phyloP scores from a whole-genome alignment of 2,113 vertebrate genomes.

The Fregata magnificens region DNA sequence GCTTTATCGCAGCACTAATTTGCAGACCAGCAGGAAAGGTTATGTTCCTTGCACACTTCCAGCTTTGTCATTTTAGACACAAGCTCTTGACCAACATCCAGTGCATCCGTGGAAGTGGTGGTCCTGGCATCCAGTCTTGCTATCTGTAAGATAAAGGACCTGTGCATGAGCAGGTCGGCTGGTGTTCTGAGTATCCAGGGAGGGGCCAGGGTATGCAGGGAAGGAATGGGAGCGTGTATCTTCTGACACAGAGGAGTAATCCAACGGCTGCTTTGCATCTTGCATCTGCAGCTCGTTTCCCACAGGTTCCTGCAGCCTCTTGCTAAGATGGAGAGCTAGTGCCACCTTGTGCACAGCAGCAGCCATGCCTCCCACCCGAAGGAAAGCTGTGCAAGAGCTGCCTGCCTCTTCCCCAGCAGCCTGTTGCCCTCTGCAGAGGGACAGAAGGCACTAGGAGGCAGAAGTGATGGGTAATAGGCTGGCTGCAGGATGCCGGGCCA shows the following conservation, averaged over 20 bases:
- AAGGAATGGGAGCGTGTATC: accelerated
- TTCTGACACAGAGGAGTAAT: accelerated
- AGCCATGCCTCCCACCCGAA: not conserved
- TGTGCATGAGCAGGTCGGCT: not conserved
- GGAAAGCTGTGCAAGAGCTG: not conserved
- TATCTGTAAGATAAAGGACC: not conserved
- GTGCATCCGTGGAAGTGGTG: accelerated
- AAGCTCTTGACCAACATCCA: not conserved
- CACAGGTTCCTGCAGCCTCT: not conserved
- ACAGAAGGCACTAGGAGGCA: not conserved
- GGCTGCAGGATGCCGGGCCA: accelerated
- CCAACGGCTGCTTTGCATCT: accelerated
- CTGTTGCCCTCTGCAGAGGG: accelerated
- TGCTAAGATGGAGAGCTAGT: not conserved
- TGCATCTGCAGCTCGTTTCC: not conserved
- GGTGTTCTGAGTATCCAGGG: not conserved
- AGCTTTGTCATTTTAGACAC: not conserved
- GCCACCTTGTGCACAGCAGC: slow-evolving; percentile 37
- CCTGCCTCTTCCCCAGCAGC: not conserved
- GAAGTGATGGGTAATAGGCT: accelerated
- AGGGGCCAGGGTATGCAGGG: not conserved
- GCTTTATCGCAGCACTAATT: not conserved
- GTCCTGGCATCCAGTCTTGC: not conserved
- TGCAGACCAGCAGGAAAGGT: not conserved
- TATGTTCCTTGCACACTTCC: accelerated